Base-by-base conservation (phyloP, 1,140 invertebrate genomes). In the Zaprionus davidi region DNA sequence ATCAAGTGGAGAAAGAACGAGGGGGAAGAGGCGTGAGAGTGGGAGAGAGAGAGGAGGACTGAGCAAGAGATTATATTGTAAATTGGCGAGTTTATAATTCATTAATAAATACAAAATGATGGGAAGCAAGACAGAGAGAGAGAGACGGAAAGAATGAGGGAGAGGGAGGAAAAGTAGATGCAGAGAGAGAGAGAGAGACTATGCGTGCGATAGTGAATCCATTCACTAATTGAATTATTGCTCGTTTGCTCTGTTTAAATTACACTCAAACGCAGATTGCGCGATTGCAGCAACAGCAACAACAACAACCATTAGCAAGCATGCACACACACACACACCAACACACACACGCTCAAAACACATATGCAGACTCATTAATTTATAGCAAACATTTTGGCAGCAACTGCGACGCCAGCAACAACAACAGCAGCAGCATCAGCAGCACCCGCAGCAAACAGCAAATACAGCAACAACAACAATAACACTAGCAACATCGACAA, bases 291-390 rank as follows among this genome's bases (percentile, higher is more conserved):
- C 36, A 67, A n/a, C 41, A 44, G 17, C 64, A 44, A 28, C 64
- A 56, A 41, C 49, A 66, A 58, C 20, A 68, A 36, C 66, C 53
- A 75, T 64, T 70, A 15, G 58, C 53, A 58, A 41, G 17, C 17
- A 13, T 58, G 58, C 28, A 55, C 38, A 26, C 71, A 46, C 36
- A 63, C 51, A 70, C 44, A 56, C 65, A 62, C 57, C 49, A n/a
- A 9, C 34, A 62, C n/a, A 17, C 36, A 44, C 24, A 6, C 55
- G 12, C 4, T 17, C 49, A 57, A 17, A 34, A 9, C 9, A n/a
- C 41, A 44, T 57, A 26, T 31, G 71, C 64, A 72, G 59, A 36
- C 78, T 72, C 74, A 79, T 79, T 79, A 77, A 77, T 77, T 79
- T 73, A 71, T 20, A 49, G 69, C 65, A 59, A 79, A 62, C 70